Conservation (phyloP, 2,797 vertebrate species). For the Pitangus sulphuratus region DNA sequence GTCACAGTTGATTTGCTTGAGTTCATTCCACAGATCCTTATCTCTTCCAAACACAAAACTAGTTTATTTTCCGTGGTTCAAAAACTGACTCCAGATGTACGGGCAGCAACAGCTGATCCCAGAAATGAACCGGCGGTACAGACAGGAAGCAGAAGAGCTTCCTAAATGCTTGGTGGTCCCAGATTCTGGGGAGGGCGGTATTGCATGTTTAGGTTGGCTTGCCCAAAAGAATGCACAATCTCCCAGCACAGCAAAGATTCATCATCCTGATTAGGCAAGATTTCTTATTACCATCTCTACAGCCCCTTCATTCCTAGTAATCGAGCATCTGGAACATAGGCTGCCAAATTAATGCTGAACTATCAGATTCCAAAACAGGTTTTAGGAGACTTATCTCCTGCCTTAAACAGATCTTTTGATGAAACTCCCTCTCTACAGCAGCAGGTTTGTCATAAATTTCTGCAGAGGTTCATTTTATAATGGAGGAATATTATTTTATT, state of each 20-base stretch:
- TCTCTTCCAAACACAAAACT: constrained; percentile 37
- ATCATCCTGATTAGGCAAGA: constrained; percentile 28
- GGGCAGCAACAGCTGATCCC: constrained; percentile 2
- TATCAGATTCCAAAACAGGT: constrained; percentile 38
- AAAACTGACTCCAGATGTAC: neutral
- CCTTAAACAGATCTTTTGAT: constrained; percentile 7
- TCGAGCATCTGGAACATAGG: constrained; percentile 6
- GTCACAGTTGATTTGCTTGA: neutral
- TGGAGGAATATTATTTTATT: constrained; percentile 11
- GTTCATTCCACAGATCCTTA: constrained; percentile 38
- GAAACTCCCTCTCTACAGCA: neutral
- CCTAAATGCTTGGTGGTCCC: neutral
- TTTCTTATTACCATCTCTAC: constrained; percentile 18
- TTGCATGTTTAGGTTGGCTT: constrained; percentile 22
- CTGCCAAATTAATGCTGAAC: constrained; percentile 33
- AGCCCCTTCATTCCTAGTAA: constrained; percentile 6
- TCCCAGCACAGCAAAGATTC: neutral
- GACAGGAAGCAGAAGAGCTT: neutral
- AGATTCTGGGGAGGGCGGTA: neutral
- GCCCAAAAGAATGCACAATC: neutral
- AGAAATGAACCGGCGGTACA: neutral
- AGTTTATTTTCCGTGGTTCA: neutral
- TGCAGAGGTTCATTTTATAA: neutral
- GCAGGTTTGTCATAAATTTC: neutral
- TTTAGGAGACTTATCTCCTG: constrained; percentile 8